A percentile compares a stretch with the other conserved stretches of the same genome.
These are phyloP conservation scores for Ernsta delagoae DNA, from an alignment of 2,888 invertebrate species.

Conservation along the genomic window DNA sequence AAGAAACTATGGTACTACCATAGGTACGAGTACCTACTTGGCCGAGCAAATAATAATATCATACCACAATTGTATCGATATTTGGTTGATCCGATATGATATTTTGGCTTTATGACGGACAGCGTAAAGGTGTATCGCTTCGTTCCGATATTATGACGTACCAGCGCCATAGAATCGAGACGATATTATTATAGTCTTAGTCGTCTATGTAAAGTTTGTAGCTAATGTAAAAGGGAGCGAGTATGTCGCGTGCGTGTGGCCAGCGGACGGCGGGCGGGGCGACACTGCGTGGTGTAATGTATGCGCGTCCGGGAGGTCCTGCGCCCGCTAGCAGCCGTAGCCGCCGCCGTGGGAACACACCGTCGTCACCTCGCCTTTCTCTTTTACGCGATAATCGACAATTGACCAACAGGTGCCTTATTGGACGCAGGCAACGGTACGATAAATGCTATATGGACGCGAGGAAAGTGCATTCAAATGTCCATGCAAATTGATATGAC, in stretches of 20 bases:
- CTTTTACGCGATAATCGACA: constrained; percentile 49
- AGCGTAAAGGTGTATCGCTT: no score
- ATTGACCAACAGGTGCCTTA: constrained; percentile 48
- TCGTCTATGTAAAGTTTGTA: not conserved
- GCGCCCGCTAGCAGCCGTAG: constrained; percentile 74
- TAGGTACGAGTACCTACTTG: no score
- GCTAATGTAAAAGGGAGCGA: not conserved
- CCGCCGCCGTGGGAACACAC: constrained; percentile 52
- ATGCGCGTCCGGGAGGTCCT: constrained; percentile 81
- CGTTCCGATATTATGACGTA: no score
- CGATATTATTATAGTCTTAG: no score
- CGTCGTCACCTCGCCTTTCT: constrained; percentile 54
- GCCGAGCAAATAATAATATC: no score
- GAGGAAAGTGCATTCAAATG: constrained; percentile 31
- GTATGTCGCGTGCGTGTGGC: constrained; percentile 56
- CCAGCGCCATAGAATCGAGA: not conserved
- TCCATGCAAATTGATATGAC: constrained; percentile 21
- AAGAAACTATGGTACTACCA: no score
- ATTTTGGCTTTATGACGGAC: no score
- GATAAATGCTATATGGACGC: constrained; percentile 39
- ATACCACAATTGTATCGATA: no score
- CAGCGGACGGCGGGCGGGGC: constrained; percentile 51
- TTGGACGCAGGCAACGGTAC: constrained; percentile 41
- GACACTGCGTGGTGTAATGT: constrained; percentile 61
- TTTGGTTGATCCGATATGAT: no score